These are phyloP conservation scores for Microchrysa polita DNA, from an alignment of 2,888 invertebrate species.

Conservation along the genomic window DNA sequence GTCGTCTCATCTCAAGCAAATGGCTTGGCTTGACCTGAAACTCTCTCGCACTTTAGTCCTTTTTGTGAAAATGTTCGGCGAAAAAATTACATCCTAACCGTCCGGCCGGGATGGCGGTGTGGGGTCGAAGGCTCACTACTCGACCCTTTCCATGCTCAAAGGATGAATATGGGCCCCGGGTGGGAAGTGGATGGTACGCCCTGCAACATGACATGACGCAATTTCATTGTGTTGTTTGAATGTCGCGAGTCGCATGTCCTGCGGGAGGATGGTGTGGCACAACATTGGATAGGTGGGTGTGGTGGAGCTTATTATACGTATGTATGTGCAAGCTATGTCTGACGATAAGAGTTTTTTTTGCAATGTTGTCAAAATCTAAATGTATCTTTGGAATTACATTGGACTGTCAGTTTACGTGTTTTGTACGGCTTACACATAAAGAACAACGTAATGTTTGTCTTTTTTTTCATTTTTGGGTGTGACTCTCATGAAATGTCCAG, in stretches of 20 bases:
- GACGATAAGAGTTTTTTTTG: background rate
- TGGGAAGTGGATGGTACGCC: conserved; percentile 17
- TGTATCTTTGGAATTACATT: conserved; percentile 1
- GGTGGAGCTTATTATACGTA: conserved; percentile 13
- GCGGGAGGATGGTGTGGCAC: background rate
- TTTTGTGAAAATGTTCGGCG: background rate
- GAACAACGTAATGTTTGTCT: no score
- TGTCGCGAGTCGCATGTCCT: background rate
- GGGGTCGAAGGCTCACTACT: background rate
- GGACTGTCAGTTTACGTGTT: background rate
- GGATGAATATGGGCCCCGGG: background rate
- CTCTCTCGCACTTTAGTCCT: conserved; percentile 17
- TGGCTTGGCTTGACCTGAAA: conserved; percentile 22
- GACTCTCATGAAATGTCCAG: conserved; percentile 18
- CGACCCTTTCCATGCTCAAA: background rate
- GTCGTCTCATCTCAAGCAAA: background rate
- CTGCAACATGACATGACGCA: conserved; percentile 24
- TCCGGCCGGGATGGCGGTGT: background rate
- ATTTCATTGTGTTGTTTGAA: conserved; percentile 15
- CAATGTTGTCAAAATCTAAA: conserved; percentile 31
- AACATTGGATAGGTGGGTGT: conserved; percentile 19
- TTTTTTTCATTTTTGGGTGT: conserved; percentile 17
- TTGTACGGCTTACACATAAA: background rate
- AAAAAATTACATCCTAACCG: background rate
- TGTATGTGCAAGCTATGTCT: background rate